Percentiles rank a stretch among this genome's conserved stretches.
These are phyloP conservation scores for Cataglyphis rosenhaueri DNA, from an alignment of 2,888 invertebrate genomes.

Conservation along the genomic window DNA sequence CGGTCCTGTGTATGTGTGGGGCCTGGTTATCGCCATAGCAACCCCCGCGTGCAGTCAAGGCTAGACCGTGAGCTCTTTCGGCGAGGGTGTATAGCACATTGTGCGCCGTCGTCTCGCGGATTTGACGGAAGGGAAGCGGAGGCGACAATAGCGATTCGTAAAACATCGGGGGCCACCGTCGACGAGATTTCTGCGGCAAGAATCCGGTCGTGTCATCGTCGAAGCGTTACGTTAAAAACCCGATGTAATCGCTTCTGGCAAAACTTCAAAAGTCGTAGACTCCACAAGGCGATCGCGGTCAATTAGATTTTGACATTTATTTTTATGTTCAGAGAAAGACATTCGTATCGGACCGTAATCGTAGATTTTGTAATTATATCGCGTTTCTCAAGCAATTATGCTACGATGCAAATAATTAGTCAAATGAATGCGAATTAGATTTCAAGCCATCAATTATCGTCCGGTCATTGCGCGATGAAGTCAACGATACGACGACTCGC, in stretches of 20 bases:
- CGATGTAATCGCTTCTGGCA: neutral
- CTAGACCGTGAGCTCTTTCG: conserved; percentile 80
- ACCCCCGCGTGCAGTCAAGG: conserved; percentile 83
- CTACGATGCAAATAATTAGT: conserved; percentile 14
- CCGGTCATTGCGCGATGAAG: neutral
- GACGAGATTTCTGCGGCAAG: conserved; percentile 35
- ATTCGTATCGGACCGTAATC: neutral
- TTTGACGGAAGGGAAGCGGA: conserved; percentile 3
- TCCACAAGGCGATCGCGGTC: neutral
- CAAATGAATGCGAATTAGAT: conserved; percentile 24
- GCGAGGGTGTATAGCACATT: conserved; percentile 70
- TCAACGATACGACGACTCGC: conserved; percentile 29
- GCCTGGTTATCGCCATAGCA: conserved; percentile 82
- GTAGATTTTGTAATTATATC: neutral
- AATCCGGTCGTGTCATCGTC: conserved; percentile 33
- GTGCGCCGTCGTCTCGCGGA: conserved; percentile 63
- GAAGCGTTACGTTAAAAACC: neutral
- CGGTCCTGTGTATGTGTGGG: conserved; percentile 54
- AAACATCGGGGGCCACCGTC: conserved; percentile 36
- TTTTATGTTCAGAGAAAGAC: neutral
- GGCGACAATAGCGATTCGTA: conserved; percentile 67
- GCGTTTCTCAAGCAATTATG: neutral
- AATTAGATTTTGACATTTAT: neutral
- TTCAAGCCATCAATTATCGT: conserved; percentile 24
- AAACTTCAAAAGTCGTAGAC: conserved; percentile 2